phyloP scores from a whole-genome alignment of 2,113 vertebrate species.

The Agapornis roseicollis region DNA sequence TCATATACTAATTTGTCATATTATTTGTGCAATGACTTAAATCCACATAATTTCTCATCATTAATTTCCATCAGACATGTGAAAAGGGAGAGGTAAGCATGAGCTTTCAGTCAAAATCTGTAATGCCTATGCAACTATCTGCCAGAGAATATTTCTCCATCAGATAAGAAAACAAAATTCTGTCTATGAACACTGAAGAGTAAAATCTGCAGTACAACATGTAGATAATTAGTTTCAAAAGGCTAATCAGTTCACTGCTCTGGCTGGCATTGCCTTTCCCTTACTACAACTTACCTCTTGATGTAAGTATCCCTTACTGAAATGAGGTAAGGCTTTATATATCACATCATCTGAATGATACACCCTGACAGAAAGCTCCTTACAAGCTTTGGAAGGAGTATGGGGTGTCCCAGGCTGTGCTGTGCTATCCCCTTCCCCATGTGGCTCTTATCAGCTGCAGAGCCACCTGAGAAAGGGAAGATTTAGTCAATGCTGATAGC shows the following conservation, averaged over 20 bases:
- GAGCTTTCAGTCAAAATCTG: constrained; percentile 28
- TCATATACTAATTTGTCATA: constrained; percentile 14
- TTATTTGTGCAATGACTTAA: constrained; percentile 10
- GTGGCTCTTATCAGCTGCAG: not conserved
- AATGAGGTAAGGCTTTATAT: not conserved
- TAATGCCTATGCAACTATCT: not conserved
- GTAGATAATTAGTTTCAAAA: constrained; percentile 31
- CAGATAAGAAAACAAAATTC: not conserved
- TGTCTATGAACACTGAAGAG: not conserved
- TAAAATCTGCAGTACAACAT: not conserved
- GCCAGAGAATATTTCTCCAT: constrained; percentile 30
- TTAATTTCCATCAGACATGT: not conserved
- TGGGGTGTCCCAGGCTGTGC: not conserved
- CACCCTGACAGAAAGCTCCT: not conserved
- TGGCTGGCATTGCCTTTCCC: not conserved
- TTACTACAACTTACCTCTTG: not conserved
- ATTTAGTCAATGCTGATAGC: not conserved
- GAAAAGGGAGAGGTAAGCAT: not conserved
- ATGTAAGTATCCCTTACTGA: not conserved
- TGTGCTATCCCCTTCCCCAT: accelerated
- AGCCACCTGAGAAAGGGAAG: not conserved
- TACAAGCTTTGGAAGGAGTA: not conserved
- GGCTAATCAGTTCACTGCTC: constrained; percentile 12
- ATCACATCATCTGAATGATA: not conserved
- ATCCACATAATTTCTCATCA: not conserved